Evolutionary conservation across 2,797 vertebrate genomes (phyloP).

Genomic region (Amniataba percoides): DNA sequence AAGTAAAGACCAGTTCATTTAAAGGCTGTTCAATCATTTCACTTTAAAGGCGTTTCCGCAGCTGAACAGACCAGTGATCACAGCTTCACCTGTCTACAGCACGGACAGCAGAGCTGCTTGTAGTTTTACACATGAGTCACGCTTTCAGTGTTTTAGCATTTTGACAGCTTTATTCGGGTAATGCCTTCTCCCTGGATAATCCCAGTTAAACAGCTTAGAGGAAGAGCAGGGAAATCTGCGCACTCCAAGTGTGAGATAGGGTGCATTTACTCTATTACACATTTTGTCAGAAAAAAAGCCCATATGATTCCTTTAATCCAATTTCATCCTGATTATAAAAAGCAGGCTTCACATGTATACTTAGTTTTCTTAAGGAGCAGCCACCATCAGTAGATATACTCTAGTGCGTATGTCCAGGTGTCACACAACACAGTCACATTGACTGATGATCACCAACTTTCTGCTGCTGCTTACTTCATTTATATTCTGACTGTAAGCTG

Average conservation of each 20-base stretch:
- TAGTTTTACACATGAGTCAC: conserved; percentile 18
- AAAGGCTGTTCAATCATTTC: conserved; percentile 22
- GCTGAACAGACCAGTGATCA: conserved; percentile 11
- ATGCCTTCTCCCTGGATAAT: conserved; percentile 71
- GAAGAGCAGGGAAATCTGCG: conserved; percentile 51
- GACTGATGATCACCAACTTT: conserved; percentile 1
- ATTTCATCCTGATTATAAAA: conserved; percentile 38
- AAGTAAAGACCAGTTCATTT: conserved; percentile 25
- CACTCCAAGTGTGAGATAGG: conserved; percentile 45
- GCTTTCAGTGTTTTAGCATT: conserved; percentile 57
- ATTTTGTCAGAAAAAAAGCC: conserved; percentile 22
- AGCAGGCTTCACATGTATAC: conserved; percentile 6
- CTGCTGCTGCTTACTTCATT: conserved; percentile 4
- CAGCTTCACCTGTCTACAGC: conserved; percentile 16
- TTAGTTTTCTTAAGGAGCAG: neutral
- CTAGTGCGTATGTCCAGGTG: neutral
- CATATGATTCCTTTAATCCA: conserved; percentile 41
- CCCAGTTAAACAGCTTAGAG: conserved; percentile 71
- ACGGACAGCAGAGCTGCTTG: neutral
- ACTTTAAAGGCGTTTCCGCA: conserved; percentile 7
- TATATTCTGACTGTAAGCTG: neutral
- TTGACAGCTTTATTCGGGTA: conserved; percentile 65
- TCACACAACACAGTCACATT: neutral
- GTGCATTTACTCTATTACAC: conserved; percentile 23
- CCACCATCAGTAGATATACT: neutral